Evolutionary conservation across 2,113 vertebrate genomes (phyloP), one percentile per base, ranked within the genome.

Genomic region (Lontra canadensis): DNA sequence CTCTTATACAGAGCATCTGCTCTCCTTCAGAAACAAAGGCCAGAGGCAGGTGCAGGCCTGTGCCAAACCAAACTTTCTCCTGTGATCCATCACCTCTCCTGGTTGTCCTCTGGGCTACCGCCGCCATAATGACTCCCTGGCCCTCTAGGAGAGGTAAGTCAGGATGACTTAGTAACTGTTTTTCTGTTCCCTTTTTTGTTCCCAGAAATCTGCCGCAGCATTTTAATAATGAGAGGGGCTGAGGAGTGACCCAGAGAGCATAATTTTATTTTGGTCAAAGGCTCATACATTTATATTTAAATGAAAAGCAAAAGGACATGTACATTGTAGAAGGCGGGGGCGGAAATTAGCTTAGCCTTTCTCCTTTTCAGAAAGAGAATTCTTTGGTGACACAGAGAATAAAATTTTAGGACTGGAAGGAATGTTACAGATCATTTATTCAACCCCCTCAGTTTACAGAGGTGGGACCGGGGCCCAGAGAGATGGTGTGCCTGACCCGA

Each of bases 241-340:
- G 74, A 88, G 78, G 44, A 90, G 47, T 85, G 84, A 97, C 88
- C 80, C 34, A 96, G 74, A 95, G 88, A 84, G 94, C 71, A 29
- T 96, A 78, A 97, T 97, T 95, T 95, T 96, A 67, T 97, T 97
- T 96, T 94, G 88, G 96, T 97, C 91, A 97, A 95, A 98, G 86
- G 26, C 80, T 97, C 80, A 94, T 94, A 76, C 55, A 96, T 97
- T 97, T 97, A 94, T 91, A 96, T 94, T 88, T 90, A 97, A 95
- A 91, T 96, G 96, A 86, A 96, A 97, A 90, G 57, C 76, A 88
- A 94, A 79, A 69, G 88, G 47, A 96, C 63, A 42, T 96, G 96
- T 96, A 92, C 86, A 94, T 90, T 90, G 39, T 96, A 94, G 61
- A 76, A 95, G 31, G 26, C 8, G 21, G 26, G 13, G 36, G 49